Percentiles rank a stretch among this genome's conserved stretches.
These are phyloP conservation scores for Halictus rubicundus DNA, from an alignment of 1,140 invertebrate genomes.

Conservation along the genomic window DNA sequence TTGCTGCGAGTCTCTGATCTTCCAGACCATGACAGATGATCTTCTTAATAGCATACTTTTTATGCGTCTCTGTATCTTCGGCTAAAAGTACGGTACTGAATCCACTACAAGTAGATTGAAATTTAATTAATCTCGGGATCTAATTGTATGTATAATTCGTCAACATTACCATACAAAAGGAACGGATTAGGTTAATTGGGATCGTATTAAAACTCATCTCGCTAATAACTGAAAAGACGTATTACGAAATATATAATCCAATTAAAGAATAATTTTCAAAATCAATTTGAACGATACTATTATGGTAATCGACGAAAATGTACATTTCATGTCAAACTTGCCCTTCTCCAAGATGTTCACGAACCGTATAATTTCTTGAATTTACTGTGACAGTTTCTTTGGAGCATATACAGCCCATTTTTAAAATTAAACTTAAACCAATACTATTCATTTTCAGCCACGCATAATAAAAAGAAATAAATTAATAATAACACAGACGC, in stretches of 20 bases:
- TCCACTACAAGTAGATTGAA: conserved; percentile 83
- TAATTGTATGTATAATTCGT: neutral
- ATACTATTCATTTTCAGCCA: conserved; percentile 85
- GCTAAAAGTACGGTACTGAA: conserved; percentile 92
- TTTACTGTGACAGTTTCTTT: conserved; percentile 88
- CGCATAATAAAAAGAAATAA: conserved; percentile 29
- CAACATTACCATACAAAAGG: neutral
- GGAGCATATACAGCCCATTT: conserved; percentile 90
- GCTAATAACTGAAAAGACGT: neutral
- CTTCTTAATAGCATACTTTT: conserved; percentile 90
- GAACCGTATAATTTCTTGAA: conserved; percentile 85
- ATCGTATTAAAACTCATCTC: neutral
- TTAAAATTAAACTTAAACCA: conserved; percentile 85
- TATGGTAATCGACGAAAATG: neutral
- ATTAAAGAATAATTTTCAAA: neutral
- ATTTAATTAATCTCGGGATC: neutral
- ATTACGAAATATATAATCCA: neutral
- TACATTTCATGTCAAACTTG: conserved; percentile 75
- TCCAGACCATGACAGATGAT: conserved; percentile 90
- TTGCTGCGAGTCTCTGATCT: conserved; percentile 87
- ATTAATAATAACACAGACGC: neutral
- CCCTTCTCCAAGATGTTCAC: conserved; percentile 90
- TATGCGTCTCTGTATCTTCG: conserved; percentile 86
- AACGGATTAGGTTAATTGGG: neutral
- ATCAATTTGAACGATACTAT: neutral